Percentiles rank a stretch among this genome's conserved stretches.
phyloP scores from a whole-genome alignment of 1,140 invertebrate species.

The Tetragnatha versicolor region DNA sequence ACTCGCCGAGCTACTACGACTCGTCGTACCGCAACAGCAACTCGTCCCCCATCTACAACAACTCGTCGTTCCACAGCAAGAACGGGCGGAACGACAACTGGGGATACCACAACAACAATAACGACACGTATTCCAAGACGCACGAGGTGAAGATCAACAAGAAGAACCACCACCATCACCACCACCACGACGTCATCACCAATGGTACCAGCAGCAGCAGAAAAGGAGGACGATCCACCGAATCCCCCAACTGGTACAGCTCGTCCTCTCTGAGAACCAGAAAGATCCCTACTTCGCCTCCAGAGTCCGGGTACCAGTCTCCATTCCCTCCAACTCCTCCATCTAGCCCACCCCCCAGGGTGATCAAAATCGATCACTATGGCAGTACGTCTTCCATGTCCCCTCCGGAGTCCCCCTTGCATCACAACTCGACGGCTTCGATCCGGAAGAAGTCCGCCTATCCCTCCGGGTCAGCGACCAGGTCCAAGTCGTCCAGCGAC shows the following conservation, averaged over 20 bases:
- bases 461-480: slow-evolving; percentile 39
- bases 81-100: not conserved
- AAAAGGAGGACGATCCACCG: not conserved
- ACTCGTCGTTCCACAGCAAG: slow-evolving; percentile 39
- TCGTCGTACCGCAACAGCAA: not conserved
- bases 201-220: slow-evolving; percentile 2
- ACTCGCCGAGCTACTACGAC: slow-evolving; percentile 44
- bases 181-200: slow-evolving; percentile 28
- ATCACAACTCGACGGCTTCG: slow-evolving; percentile 19
- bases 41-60: slow-evolving; percentile 43
- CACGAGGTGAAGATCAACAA: slow-evolving; percentile 38
- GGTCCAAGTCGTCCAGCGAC: slow-evolving; percentile 42
- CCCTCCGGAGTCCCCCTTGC: slow-evolving; percentile 38
- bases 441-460: slow-evolving; percentile 34
- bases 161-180: slow-evolving; percentile 12
- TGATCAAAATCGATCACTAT: slow-evolving; percentile 48
- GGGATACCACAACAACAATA: slow-evolving; percentile 10
- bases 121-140: slow-evolving; percentile 4
- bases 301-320: slow-evolving; percentile 50
- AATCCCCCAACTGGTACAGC: not conserved
- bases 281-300: slow-evolving; percentile 48
- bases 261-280: slow-evolving; percentile 33
- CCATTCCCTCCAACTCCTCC: slow-evolving; percentile 49
- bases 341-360: slow-evolving; percentile 43
- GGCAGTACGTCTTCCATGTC: slow-evolving; percentile 48